Conservation (phyloP, 2,113 vertebrate genomes). For the Puffinus mauretanicus region DNA sequence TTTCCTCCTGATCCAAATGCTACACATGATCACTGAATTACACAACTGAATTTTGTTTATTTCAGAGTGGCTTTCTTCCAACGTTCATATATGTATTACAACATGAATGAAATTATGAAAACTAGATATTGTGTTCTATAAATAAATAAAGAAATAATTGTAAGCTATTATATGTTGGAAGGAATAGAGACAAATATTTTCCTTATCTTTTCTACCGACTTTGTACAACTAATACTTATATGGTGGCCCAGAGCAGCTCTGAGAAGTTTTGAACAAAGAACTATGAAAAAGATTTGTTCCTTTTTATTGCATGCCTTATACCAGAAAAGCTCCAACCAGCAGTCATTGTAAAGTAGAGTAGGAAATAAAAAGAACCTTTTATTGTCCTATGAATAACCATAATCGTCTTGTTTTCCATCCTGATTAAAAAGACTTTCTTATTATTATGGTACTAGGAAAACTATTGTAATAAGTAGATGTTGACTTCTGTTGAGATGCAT, state of each 20-base stretch:
- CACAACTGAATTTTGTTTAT: not conserved
- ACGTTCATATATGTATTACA: not conserved
- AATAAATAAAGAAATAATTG: not conserved
- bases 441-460: not conserved
- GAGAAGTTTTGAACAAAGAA: not conserved
- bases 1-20: not conserved
- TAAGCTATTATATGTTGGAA: not conserved
- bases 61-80: not conserved
- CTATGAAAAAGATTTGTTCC: not conserved
- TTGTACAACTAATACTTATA: not conserved
- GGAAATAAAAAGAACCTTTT: not conserved
- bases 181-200: not conserved
- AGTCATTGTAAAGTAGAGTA: not conserved
- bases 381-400: not conserved
- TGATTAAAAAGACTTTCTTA: conserved; percentile 1
- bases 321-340: not conserved
- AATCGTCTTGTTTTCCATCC: not conserved
- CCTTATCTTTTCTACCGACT: not conserved
- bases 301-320: not conserved
- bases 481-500: not conserved
- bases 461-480: not conserved
- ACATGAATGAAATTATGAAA: not conserved
- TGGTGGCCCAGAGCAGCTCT: not conserved
- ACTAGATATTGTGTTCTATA: not conserved
- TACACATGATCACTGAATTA: not conserved